A percentile compares a stretch with the other conserved stretches of the same genome.
These are phyloP conservation scores for Romanogobio albipinnatus DNA, from an alignment of 2,113 vertebrate genomes.

Conservation along the genomic window DNA sequence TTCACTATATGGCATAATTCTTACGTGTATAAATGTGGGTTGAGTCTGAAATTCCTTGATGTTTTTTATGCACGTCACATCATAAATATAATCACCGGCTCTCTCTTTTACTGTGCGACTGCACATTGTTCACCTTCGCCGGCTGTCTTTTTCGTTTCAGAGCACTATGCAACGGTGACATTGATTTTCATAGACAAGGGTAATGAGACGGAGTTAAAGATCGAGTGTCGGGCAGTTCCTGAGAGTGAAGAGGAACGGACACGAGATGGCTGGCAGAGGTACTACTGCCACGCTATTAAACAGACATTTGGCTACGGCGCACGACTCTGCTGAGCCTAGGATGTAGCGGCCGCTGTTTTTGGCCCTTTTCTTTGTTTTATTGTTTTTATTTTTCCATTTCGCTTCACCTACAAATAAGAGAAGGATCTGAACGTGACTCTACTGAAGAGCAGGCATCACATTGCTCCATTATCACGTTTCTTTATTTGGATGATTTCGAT, in stretches of 20 bases:
- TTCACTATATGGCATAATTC: not conserved
- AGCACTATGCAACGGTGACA: slow-evolving; percentile 85
- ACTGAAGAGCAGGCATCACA: slow-evolving; percentile 44
- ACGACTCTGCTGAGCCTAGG: slow-evolving; percentile 79
- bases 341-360: slow-evolving; percentile 6
- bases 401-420: slow-evolving; percentile 33
- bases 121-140: not conserved
- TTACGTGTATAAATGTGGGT: not conserved
- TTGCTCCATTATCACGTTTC: slow-evolving; percentile 39
- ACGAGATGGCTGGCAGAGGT: slow-evolving; percentile 86
- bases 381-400: slow-evolving; percentile 19
- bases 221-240: slow-evolving; percentile 86
- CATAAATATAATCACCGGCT: not conserved
- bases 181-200: slow-evolving; percentile 82
- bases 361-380: slow-evolving; percentile 1
- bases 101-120: not conserved
- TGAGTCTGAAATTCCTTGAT: not conserved
- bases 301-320: slow-evolving; percentile 89
- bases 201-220: slow-evolving; percentile 82
- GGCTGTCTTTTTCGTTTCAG: slow-evolving; percentile 66
- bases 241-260: slow-evolving; percentile 85
- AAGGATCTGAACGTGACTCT: slow-evolving; percentile 24
- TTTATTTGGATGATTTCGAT: slow-evolving; percentile 42
- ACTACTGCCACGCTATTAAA: slow-evolving; percentile 90
- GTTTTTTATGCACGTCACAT: not conserved